These are phyloP conservation scores for Apamea epomidion DNA, from an alignment of 2,888 invertebrate species.

Conservation along the genomic window DNA sequence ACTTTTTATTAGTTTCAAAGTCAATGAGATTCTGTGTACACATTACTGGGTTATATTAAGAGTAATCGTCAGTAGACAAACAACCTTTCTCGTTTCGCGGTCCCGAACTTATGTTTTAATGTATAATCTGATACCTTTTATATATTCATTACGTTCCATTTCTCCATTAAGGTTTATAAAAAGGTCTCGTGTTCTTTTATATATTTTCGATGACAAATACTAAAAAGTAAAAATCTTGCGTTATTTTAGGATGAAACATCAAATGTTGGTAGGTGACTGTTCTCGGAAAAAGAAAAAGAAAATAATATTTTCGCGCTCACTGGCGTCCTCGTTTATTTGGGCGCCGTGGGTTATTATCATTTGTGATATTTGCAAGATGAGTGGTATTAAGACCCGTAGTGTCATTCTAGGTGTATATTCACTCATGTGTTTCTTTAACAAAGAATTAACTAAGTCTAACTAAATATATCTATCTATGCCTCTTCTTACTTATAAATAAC, in stretches of 20 bases:
- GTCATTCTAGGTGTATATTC: slow-evolving; percentile 21
- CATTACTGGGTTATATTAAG: slow-evolving; percentile 2
- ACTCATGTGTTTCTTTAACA: slow-evolving; percentile 18
- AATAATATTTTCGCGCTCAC: slow-evolving; percentile 43
- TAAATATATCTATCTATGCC: no score
- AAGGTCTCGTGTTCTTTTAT: slow-evolving; percentile 29
- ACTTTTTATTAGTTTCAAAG: slow-evolving; percentile 38
- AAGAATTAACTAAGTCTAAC: slow-evolving; percentile 8
- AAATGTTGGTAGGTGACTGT: slow-evolving; percentile 42
- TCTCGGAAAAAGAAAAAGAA: slow-evolving; percentile 41
- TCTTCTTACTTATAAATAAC: not conserved
- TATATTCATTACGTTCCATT: slow-evolving; percentile 29
- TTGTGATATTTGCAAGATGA: slow-evolving; percentile 51
- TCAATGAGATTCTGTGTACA: slow-evolving; percentile 13
- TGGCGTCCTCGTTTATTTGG: slow-evolving; percentile 38
- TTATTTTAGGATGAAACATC: slow-evolving; percentile 57
- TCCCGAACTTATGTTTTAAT: slow-evolving; percentile 34
- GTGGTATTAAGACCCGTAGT: slow-evolving; percentile 34
- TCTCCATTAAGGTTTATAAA: slow-evolving; percentile 14
- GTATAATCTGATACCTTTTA: slow-evolving; percentile 30
- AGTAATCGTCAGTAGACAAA: slow-evolving; percentile 21
- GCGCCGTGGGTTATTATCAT: slow-evolving; percentile 49
- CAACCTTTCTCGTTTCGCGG: slow-evolving; percentile 42
- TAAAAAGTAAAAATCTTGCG: slow-evolving; percentile 33
- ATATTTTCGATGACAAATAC: slow-evolving; percentile 39